These are phyloP conservation scores for Tetraneura akinire DNA, from an alignment of 1,140 invertebrate species.

Conservation along the genomic window DNA sequence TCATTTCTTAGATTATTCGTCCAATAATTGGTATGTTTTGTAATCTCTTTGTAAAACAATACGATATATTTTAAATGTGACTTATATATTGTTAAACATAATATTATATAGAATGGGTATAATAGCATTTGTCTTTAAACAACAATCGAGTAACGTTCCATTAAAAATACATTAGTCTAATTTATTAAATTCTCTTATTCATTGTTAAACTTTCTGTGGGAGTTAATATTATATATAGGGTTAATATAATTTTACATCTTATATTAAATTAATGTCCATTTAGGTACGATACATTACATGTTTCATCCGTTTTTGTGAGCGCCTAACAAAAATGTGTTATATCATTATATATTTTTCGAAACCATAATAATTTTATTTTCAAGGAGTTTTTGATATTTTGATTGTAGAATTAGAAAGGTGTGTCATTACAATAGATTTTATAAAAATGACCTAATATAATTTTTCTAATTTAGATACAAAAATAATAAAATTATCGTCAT, in stretches of 20 bases:
- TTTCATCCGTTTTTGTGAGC: not conserved
- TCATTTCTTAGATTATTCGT: not conserved
- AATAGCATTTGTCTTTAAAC: slow-evolving; percentile 6
- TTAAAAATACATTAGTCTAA: slow-evolving; percentile 46
- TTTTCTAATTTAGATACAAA: no score
- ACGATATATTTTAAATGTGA: slow-evolving; percentile 31
- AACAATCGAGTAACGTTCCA: slow-evolving; percentile 30
- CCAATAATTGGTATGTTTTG: not conserved
- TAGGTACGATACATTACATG: no score
- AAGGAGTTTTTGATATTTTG: no score
- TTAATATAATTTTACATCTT: not conserved
- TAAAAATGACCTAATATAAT: no score
- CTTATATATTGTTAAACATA: slow-evolving; percentile 37
- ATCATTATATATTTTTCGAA: no score
- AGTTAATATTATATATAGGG: not conserved
- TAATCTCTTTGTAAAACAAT: slow-evolving; percentile 18
- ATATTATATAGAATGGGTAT: not conserved
- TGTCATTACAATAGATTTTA: no score
- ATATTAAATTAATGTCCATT: not conserved
- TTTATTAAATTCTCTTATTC: slow-evolving; percentile 24
- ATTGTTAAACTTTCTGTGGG: not conserved
- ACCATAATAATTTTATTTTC: no score
- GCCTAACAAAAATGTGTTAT: not conserved
- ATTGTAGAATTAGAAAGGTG: no score
- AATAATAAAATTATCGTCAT: no score